Percentiles rank a stretch among this genome's conserved stretches.
phyloP scores from a whole-genome alignment of 2,113 vertebrate species.

The Montifringilla adamsi region DNA sequence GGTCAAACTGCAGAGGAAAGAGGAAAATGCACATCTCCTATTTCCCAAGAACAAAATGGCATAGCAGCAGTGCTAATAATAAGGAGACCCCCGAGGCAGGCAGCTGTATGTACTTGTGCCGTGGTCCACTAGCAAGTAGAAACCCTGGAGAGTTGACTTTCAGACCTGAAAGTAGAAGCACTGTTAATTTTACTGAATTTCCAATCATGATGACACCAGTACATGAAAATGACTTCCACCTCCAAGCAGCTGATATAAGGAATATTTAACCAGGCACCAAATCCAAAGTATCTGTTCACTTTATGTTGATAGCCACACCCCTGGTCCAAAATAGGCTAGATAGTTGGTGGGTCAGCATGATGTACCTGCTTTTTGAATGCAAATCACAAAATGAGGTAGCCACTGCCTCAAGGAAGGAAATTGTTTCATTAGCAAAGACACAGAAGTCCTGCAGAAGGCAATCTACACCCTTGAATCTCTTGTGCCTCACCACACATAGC shows the following conservation, averaged over 20 bases:
- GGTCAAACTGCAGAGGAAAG: neutral
- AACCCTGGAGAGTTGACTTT: neutral
- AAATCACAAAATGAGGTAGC: neutral
- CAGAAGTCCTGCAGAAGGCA: neutral
- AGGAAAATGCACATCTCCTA: neutral
- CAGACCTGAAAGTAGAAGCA: neutral
- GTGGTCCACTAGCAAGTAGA: neutral
- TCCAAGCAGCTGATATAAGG: neutral
- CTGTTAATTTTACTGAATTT: neutral
- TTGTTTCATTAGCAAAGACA: neutral
- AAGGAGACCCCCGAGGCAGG: neutral
- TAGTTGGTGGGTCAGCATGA: neutral
- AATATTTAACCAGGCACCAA: neutral
- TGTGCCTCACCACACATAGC: neutral
- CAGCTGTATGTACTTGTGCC: neutral
- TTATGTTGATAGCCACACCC: neutral
- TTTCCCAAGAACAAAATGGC: neutral
- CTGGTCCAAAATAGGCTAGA: neutral
- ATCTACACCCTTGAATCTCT: neutral
- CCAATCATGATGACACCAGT: neutral
- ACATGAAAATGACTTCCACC: neutral
- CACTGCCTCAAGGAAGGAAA: neutral
- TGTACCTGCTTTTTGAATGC: accelerated
- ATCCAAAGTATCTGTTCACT: neutral
- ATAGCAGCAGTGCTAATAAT: neutral